These are phyloP conservation scores for Butastur rufipennis DNA, from an alignment of 2,113 vertebrate genomes.

Conservation along the genomic window DNA sequence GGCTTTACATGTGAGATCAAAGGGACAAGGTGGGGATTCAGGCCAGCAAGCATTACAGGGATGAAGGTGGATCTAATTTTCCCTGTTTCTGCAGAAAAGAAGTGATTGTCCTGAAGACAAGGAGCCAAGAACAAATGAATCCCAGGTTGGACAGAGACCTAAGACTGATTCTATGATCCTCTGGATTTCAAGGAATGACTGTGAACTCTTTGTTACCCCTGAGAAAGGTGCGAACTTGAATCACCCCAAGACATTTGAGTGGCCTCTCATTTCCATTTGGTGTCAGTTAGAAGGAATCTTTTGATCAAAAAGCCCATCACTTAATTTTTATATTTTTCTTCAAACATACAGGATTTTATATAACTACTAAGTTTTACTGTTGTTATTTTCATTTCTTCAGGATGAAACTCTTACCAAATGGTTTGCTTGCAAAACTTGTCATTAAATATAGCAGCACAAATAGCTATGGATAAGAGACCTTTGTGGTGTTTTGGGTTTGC, in stretches of 20 bases:
- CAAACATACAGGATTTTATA: background rate
- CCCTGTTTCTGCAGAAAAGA: background rate
- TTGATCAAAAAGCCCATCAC: background rate
- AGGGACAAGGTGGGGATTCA: background rate
- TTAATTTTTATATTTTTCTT: background rate
- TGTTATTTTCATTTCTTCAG: background rate
- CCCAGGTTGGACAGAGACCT: background rate
- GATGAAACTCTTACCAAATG: background rate
- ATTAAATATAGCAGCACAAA: background rate
- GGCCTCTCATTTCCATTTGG: background rate
- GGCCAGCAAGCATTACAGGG: background rate
- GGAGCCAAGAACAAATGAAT: conserved; percentile 10
- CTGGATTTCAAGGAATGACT: conserved; percentile 1
- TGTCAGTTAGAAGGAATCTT: background rate
- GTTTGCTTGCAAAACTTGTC: background rate
- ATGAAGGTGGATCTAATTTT: background rate
- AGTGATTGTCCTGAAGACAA: background rate
- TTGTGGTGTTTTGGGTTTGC: conserved; percentile 6
- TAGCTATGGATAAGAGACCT: background rate
- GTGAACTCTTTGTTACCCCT: background rate
- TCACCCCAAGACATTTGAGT: background rate
- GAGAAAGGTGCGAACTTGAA: background rate
- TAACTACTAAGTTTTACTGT: background rate
- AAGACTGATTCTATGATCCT: background rate
- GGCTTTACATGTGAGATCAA: background rate